Evolutionary conservation across 2,888 invertebrate genomes (phyloP).

Genomic region (Ormyrus labotus): DNA sequence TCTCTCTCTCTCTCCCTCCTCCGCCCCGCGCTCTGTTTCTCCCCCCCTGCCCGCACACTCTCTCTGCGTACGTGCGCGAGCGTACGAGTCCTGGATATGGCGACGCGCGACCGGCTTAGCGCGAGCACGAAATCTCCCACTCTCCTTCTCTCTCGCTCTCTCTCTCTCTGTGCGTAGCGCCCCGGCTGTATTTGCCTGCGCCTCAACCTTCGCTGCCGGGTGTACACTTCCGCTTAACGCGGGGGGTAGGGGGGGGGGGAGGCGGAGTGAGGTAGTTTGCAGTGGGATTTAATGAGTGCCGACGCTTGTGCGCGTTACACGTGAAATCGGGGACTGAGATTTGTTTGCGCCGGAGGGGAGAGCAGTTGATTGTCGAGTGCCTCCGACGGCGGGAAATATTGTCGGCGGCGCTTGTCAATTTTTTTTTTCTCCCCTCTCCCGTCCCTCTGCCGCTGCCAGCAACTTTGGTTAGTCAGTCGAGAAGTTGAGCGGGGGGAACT

Average conservation of each 20-base stretch:
- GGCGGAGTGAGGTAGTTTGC: background rate
- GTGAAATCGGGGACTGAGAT: background rate
- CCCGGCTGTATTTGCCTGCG: no score
- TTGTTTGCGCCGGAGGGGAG: background rate
- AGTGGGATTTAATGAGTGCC: conserved; percentile 1
- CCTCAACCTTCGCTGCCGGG: no score
- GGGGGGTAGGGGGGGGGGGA: background rate
- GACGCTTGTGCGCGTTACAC: background rate
- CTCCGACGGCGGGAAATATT: background rate
- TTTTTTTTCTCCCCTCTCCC: no score
- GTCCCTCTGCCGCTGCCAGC: background rate
- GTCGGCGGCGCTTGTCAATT: no score
- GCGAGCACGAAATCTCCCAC: background rate
- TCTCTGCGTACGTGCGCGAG: background rate
- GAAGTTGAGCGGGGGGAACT: background rate
- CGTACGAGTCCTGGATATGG: no score
- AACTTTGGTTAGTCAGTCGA: background rate
- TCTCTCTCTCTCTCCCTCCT: no score
- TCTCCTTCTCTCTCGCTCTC: background rate
- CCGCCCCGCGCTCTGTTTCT: background rate
- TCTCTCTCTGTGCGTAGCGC: no score
- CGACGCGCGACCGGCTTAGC: no score
- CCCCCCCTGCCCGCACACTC: background rate
- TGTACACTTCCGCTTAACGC: no score
- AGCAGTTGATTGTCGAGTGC: background rate